Evolutionary conservation across 2,113 vertebrate genomes (phyloP), one percentile per base, ranked within the genome.

Genomic region (Lichenostomus cassidix): DNA sequence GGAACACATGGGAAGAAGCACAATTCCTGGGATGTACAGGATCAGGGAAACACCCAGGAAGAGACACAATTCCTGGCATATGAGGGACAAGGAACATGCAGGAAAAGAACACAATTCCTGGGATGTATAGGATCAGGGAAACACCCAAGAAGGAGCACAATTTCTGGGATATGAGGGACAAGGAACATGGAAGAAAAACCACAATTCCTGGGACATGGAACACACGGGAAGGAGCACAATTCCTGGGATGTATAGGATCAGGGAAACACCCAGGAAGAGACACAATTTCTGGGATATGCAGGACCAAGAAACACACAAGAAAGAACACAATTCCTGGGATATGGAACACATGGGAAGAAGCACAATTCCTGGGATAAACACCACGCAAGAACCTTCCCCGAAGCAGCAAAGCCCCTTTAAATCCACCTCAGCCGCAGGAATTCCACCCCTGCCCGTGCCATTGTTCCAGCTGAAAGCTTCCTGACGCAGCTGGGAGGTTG

Each of bases 181-280:
- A 13, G 23, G 49, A 50, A 64, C 4, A 1, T 0, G 0, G 1
- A 2, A 3, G 21, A 56, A 25, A 1, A 4, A 52, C 15, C 29
- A 13, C 2, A 7, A 7, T 0, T 19, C n/a, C 55, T 31, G 44
- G 42, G n/a, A 50, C 23, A 1, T 11, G 11, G 17, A 23, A 47
- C 47, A 23, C 3, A 2, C 21, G 12, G 29, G 23, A 27, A 39
- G 17, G 37, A 62, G 21, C n/a, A 11, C 2, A 7, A 8, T 0
- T 19, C n/a, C 55, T 27, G 44, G 44, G 28, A 42, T 18, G 1
- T 10, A 9, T 22, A 23, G 29, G 22, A 49, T 11, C 47, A 3
- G 28, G 22, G 49, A 74, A 39, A 21, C 46, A 22, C 11, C 10
- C 39, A 39, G 39, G 39, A 39, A 39, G 39, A 11, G 11, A 12